Conservation (phyloP, 1,140 invertebrate genomes). For the Drosophila rhopaloa region DNA sequence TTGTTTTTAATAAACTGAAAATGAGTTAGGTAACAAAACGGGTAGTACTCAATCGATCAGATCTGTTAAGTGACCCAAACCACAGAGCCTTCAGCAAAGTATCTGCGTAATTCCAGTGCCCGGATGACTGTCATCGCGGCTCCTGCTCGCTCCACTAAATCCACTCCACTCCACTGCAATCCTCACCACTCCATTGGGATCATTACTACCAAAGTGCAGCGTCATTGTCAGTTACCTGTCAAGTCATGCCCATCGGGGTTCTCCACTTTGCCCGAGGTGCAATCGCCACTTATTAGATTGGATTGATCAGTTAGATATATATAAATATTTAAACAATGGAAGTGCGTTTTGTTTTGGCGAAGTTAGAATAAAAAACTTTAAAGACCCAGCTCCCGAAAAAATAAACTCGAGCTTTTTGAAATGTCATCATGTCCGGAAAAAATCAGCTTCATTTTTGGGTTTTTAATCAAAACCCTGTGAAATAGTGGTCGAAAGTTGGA, state of each 20-base stretch:
- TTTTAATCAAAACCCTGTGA: too few relatives aligned
- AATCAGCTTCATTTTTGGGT: too few relatives aligned
- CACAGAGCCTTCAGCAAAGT: neutral
- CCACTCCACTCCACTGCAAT: neutral
- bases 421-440: too few relatives aligned
- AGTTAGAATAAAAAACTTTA: too few relatives aligned
- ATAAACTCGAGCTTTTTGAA: too few relatives aligned
- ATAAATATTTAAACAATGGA: too few relatives aligned
- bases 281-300: neutral
- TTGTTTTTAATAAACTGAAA: neutral
- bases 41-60: neutral
- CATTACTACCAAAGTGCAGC: slow-evolving; percentile 46
- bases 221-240: slow-evolving; percentile 51
- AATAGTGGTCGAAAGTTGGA: too few relatives aligned
- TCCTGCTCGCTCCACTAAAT: slow-evolving; percentile 1
- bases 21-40: neutral
- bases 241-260: slow-evolving; percentile 42
- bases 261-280: neutral
- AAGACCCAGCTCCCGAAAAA: too few relatives aligned
- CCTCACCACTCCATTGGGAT: neutral
- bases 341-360: too few relatives aligned
- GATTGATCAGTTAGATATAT: neutral
- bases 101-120: slow-evolving; percentile 45
- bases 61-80: neutral
- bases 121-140: slow-evolving; percentile 42